Evolutionary conservation across 2,797 vertebrate species (phyloP), one percentile per base, ranked within the genome.

Genomic region (Gephyroberyx darwinii): DNA sequence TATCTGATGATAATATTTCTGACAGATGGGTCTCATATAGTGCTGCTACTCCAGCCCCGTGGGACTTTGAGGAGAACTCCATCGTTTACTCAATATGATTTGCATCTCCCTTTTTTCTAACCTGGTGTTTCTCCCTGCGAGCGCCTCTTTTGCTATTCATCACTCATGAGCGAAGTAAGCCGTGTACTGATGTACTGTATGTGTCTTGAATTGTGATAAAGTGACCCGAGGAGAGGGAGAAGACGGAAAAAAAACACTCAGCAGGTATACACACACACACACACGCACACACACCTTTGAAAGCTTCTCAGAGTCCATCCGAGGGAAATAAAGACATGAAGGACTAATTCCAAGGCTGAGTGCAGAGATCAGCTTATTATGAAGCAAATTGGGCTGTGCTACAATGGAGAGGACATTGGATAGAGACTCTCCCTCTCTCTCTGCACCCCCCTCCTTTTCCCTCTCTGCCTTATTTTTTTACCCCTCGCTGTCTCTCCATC

Each of bases 341-440:
- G 5, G 35, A 3, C 14, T 77, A 10, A 75, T 80, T 72, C 43
- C 12, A 26, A 84, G 61, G 68, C 68, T 4, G 5, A 71, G 68
- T 63, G 72, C 69, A 75, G 66, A 31, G 47, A 51, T 58, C 13
- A 53, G 65, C 51, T 74, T 63, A 80, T 83, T 75, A 54, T 60
- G 20, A 47, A 62, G 62, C 69, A 74, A 70, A 64, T 67, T 74
- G 53, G 35, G 30, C 55, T 31, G 0, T 2, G 19, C 50, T 81
- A 68, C n/a, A 64, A 67, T 67, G 65, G 72, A 69, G 62, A 64
- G 35, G 51, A n/a, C 55, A 26, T 26, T 26, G 65, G 65, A 73
- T 75, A 41, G 22, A 65, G 41, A 16, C 16, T 53, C n/a, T 31
- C 41, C 35, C 57, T 53, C 68, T 67, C 63, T n/a, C 16, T 59